These are phyloP conservation scores for Pipa parva DNA, from an alignment of 2,113 vertebrate genomes.

Conservation along the genomic window DNA sequence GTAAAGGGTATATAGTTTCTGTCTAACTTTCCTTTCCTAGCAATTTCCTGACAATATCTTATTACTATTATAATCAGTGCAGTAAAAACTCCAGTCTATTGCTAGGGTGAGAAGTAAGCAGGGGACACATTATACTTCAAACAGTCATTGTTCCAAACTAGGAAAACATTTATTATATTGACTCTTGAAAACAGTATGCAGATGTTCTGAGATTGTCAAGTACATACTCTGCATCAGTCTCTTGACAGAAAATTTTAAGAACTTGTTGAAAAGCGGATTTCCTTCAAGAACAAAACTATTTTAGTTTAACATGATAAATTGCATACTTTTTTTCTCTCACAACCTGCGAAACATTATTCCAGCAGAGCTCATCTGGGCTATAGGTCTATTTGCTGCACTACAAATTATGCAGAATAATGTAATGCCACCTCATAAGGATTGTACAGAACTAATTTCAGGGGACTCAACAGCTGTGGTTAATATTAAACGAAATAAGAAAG, in stretches of 20 bases:
- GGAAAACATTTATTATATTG: background rate
- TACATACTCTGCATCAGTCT: background rate
- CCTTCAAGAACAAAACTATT: background rate
- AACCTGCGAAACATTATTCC: background rate
- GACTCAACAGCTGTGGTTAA: too few species aligned
- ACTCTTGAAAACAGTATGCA: background rate
- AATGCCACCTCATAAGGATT: too few species aligned
- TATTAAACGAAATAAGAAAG: too few species aligned
- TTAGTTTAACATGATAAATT: background rate
- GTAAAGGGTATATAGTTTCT: too few species aligned
- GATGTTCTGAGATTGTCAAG: background rate
- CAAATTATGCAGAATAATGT: too few species aligned
- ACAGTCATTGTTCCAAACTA: background rate
- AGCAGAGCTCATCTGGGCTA: background rate
- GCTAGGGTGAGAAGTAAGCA: background rate
- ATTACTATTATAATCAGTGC: too few species aligned
- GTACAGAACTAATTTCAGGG: too few species aligned
- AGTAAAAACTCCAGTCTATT: background rate
- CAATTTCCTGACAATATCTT: too few species aligned
- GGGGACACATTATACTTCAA: background rate
- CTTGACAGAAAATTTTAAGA: slow-evolving; percentile 2
- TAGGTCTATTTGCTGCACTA: too few species aligned
- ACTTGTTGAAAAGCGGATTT: background rate
- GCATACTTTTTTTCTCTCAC: background rate
- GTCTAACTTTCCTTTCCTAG: too few species aligned